phyloP scores from a whole-genome alignment of 92 coral and sea anemone genomes.

The Chrysogorgia sp. region DNA sequence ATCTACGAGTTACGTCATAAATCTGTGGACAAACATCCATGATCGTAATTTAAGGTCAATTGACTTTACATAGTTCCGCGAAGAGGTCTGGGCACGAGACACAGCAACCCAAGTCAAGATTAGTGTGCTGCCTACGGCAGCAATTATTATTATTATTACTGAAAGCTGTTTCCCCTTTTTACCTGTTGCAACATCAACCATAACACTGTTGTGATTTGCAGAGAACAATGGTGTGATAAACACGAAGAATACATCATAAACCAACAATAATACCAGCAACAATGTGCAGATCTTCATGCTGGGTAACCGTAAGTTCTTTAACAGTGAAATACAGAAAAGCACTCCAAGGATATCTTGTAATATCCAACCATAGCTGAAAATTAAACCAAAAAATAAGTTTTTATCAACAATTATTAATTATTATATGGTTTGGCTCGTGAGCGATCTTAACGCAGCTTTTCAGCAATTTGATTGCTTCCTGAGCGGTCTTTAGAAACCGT shows the following conservation, averaged over 20 bases:
- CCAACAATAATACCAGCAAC: conserved; percentile 75
- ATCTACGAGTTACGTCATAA: too few relatives aligned
- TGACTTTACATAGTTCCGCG: too few relatives aligned
- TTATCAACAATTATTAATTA: neutral
- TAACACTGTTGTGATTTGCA: conserved; percentile 90
- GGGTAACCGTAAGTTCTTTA: conserved; percentile 81
- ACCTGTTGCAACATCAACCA: conserved; percentile 99
- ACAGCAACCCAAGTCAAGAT: too few relatives aligned
- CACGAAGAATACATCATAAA: conserved; percentile 96
- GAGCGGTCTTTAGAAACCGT: too few relatives aligned
- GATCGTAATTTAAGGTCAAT: too few relatives aligned
- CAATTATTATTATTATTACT: too few relatives aligned
- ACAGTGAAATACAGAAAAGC: conserved; percentile 82
- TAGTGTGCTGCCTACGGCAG: too few relatives aligned
- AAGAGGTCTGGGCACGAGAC: too few relatives aligned
- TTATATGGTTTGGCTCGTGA: neutral
- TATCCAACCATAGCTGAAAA: conserved; percentile 77
- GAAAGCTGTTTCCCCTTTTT: neutral
- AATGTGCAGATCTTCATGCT: conserved; percentile 89
- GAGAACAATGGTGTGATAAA: conserved; percentile 97
- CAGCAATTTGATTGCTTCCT: too few relatives aligned
- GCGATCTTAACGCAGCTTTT: too few relatives aligned
- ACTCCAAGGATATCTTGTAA: conserved; percentile 94
- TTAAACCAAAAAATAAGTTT: neutral
- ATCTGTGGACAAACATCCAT: too few relatives aligned